Evolutionary conservation across 2,113 vertebrate species (phyloP).

Genomic region (human): DNA sequence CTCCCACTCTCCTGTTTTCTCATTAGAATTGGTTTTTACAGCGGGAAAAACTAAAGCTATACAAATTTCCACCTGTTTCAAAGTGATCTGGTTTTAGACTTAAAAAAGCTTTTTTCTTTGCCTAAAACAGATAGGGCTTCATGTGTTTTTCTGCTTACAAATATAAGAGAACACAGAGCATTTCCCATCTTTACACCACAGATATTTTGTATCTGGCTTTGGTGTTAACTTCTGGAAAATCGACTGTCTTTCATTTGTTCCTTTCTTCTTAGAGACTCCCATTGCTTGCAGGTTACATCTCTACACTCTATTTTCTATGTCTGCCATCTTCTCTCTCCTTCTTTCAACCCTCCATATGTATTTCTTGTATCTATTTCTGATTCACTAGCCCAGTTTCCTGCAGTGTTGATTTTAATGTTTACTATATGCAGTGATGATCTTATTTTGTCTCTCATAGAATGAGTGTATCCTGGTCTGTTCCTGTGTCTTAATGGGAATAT

Average conservation of each 20-base stretch:
- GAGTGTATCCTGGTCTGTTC: background rate
- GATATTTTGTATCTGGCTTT: background rate
- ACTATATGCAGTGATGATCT: background rate
- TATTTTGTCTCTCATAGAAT: background rate
- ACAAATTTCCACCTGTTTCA: background rate
- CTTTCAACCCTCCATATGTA: background rate
- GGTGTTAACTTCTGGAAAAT: background rate
- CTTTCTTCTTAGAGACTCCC: background rate
- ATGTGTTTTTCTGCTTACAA: background rate
- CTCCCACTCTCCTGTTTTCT: background rate
- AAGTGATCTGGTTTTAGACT: background rate
- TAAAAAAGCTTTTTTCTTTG: background rate
- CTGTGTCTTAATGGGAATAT: background rate
- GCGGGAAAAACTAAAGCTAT: background rate
- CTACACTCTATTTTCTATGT: background rate
- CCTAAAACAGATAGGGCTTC: background rate
- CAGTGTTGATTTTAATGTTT: background rate
- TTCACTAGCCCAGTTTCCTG: background rate
- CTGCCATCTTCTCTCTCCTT: background rate
- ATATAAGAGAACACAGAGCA: background rate
- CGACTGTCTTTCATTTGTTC: background rate
- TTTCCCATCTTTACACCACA: background rate
- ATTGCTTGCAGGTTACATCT: background rate
- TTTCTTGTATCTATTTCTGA: background rate
- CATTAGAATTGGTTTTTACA: background rate